These are phyloP conservation scores for Rhombomys opimus DNA, from an alignment of 2,113 vertebrate species.

Conservation along the genomic window DNA sequence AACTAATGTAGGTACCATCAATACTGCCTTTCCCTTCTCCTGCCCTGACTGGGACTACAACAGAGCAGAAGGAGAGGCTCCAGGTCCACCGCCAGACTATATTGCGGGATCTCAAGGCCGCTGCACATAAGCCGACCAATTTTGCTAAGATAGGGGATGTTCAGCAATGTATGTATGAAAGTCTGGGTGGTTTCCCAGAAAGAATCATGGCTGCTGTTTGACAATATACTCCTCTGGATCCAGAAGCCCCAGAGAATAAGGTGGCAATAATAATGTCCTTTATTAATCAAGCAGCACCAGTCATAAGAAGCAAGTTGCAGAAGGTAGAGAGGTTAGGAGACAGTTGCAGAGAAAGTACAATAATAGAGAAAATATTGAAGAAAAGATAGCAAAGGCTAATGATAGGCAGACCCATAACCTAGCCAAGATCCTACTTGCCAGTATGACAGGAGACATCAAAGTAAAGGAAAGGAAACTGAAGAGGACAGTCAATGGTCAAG, in stretches of 20 bases:
- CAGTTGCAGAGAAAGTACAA: background rate
- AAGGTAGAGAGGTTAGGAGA: background rate
- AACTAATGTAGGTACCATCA: background rate
- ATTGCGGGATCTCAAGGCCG: too few relatives aligned
- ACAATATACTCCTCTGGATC: background rate
- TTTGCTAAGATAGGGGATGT: background rate
- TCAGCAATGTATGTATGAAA: background rate
- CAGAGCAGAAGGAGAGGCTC: background rate
- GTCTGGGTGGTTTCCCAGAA: background rate
- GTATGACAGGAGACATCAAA: background rate
- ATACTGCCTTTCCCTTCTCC: background rate
- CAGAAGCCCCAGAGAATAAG: background rate
- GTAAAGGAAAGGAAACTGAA: too few relatives aligned
- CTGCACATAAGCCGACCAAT: background rate
- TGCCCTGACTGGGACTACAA: background rate
- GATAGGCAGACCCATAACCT: background rate
- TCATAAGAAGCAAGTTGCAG: too few relatives aligned
- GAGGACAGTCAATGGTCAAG: too few relatives aligned
- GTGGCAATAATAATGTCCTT: background rate
- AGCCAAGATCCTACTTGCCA: background rate
- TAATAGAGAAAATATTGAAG: background rate
- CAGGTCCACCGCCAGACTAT: background rate
- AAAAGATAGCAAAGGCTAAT: background rate
- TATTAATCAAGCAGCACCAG: too few relatives aligned
- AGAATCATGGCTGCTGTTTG: background rate